These are phyloP conservation scores for Pavo muticus DNA, from an alignment of 2,113 vertebrate genomes.

Conservation along the genomic window DNA sequence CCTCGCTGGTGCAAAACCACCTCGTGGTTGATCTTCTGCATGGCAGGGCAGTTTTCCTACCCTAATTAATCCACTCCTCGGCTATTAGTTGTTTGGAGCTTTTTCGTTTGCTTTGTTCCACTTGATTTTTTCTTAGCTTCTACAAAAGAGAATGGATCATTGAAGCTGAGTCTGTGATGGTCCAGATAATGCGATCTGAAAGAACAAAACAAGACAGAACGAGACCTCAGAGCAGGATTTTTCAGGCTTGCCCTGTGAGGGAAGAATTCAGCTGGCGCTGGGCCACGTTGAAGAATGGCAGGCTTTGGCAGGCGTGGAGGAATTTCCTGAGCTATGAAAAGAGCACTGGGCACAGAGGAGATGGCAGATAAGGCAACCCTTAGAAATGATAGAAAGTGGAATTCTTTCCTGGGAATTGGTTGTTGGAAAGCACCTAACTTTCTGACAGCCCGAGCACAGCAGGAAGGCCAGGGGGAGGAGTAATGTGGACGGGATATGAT, in stretches of 20 bases:
- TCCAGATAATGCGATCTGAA: background rate
- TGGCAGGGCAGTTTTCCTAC: background rate
- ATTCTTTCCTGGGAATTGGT: conserved; percentile 22
- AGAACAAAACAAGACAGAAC: background rate
- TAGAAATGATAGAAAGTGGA: conserved; percentile 25
- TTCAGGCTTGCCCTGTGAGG: background rate
- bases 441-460: background rate
- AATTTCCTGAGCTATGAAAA: conserved; percentile 63
- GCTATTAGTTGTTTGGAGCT: background rate
- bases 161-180: background rate
- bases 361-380: background rate
- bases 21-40: conserved; percentile 7
- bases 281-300: background rate
- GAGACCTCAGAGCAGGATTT: background rate
- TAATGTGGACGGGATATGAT: background rate
- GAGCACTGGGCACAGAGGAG: conserved; percentile 8
- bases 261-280: conserved; percentile 10
- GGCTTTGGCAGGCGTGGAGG: background rate
- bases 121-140: background rate
- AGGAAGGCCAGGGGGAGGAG: background rate
- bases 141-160: background rate
- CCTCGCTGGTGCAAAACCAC: conserved; percentile 30
- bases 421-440: conserved; percentile 36
- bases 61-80: background rate
- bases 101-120: background rate